Evolutionary conservation across 2,888 invertebrate species (phyloP).

Genomic region (Heliconius cydno): DNA sequence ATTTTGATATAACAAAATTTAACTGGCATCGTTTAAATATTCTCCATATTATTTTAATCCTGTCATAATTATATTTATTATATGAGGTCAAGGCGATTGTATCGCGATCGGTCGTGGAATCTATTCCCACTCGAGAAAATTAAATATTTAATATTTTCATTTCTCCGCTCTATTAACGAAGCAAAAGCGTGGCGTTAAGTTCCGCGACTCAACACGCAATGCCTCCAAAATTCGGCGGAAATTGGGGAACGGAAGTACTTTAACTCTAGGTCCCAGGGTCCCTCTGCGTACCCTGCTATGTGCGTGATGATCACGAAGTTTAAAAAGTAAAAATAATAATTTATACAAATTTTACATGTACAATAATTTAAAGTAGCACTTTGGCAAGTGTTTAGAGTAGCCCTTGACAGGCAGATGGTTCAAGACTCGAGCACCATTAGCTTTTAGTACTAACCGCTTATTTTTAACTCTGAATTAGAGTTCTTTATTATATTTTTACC

Average conservation of each 20-base stretch:
- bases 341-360: neutral
- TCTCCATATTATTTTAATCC: too few relatives aligned
- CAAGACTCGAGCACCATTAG: conserved; percentile 13
- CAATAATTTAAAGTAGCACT: conserved; percentile 16
- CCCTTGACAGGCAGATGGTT: conserved; percentile 18
- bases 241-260: neutral
- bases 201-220: neutral
- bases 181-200: neutral
- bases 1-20: neutral
- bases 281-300: neutral
- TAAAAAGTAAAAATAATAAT: neutral
- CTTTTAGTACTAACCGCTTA: conserved; percentile 16
- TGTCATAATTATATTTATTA: too few relatives aligned
- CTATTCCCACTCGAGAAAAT: neutral
- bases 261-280: neutral
- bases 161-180: neutral
- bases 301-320: neutral
- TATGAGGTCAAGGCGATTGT: too few relatives aligned
- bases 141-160: neutral
- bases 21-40: neutral
- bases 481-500: neutral
- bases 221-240: neutral
- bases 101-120: neutral
- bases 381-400: conserved; percentile 12
- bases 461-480: conserved; percentile 2